These are phyloP conservation scores for Elachura formosa DNA, from an alignment of 2,113 vertebrate genomes.

Conservation along the genomic window DNA sequence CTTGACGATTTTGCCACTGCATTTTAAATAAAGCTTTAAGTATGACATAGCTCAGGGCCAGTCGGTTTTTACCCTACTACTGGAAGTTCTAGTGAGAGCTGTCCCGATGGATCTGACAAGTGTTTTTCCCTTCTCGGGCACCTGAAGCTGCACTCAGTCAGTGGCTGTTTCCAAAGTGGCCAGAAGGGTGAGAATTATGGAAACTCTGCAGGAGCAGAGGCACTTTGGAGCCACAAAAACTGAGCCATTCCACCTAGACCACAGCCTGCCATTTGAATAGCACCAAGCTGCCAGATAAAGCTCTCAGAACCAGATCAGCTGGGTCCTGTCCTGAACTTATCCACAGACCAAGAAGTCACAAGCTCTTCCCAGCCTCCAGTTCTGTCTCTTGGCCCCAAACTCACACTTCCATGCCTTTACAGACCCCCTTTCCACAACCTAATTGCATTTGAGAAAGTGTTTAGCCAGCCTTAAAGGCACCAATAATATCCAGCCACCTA, in stretches of 20 bases:
- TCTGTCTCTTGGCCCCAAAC: not conserved
- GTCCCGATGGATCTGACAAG: not conserved
- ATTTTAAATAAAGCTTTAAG: not conserved
- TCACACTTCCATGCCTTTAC: rapidly evolving
- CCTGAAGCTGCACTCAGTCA: rapidly evolving
- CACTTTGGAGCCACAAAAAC: not conserved
- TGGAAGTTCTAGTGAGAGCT: not conserved
- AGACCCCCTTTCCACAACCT: not conserved
- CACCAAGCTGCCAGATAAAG: not conserved
- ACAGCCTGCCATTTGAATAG: not conserved
- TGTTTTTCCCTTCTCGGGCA: rapidly evolving
- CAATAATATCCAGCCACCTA: not conserved
- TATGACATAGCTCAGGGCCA: not conserved
- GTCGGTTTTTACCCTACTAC: not conserved
- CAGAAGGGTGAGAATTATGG: not conserved
- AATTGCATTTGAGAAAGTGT: not conserved
- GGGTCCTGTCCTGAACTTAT: not conserved
- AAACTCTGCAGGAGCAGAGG: not conserved
- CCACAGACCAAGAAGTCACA: not conserved
- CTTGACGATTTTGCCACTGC: not conserved
- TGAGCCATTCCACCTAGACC: not conserved
- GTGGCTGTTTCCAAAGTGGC: not conserved
- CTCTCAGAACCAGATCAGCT: not conserved
- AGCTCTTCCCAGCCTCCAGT: not conserved
- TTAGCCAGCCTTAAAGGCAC: not conserved